Base-by-base conservation (phyloP, 2,797 vertebrate genomes). In the Platalea minor region DNA sequence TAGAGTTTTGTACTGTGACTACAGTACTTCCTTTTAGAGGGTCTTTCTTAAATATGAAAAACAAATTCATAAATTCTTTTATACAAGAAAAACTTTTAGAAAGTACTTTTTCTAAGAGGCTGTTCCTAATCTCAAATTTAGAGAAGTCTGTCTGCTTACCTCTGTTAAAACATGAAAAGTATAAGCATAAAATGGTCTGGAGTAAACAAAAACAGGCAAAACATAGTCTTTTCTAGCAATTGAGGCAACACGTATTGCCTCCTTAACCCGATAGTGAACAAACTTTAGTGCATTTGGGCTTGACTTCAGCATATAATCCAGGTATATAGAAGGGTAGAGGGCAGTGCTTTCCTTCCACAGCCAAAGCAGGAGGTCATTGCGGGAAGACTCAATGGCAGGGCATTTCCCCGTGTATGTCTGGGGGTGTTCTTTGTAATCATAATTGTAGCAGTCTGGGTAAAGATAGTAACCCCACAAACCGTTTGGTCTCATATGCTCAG, bases 371-470 rank as follows among this genome's bases (percentile, higher is more conserved):
- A 98, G 98, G 94, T 99, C 98, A 21, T 99, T 99, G 28, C 97
- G 98, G 33, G 98, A 97, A 12, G 98, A 97, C 86, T 99, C 99
- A 39, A 99, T 98, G 29, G 98, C 97, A 51, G 99, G 99, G 54
- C 99, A 99, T 88, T 98, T 98, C 4, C 99, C 99, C 0, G 98
- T 99, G 95, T 99, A 99, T 5, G 67, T 92, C 7, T 98, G 96
- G 6, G 98, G 98, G 57, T 98, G 98, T 63, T 98, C 97, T 91
- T 99, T 99, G 93, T 99, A 99, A 75, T 98, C 98, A 1, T 99
- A 99, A 96, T 99, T 99, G 97, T 99, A 99, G 95, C 99, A 99
- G 92, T 99, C 99, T 43, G 99, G 99, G 92, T 99, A 99, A 54
- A 99, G 98, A 88, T 99, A 99, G 97, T 99, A 99, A 15, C 99